Evolutionary conservation across 1,140 invertebrate species (phyloP), one percentile per base, ranked within the genome.

Genomic region (Thaumetopoea pityocampa): DNA sequence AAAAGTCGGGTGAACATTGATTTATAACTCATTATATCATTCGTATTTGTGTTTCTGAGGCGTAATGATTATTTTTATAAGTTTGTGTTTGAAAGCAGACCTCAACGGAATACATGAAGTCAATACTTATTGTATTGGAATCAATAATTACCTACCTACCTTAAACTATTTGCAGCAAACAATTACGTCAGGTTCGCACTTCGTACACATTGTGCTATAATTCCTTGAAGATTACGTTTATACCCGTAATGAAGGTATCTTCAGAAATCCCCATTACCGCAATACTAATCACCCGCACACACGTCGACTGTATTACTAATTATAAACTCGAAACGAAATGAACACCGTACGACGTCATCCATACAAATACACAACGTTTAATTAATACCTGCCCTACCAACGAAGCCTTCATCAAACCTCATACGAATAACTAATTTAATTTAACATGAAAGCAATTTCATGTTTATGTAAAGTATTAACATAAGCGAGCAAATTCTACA

Each of bases 391-490:
- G 48, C 24, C 38, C 12, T 26, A 36, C 16, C 41, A 37, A n/a
- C 28, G 15, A 17, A 49, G 50, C 51, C 51, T 48, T 58, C 52
- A 55, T 64, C 63, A 67, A 59, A 57, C 52, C 50, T 47, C 50
- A 57, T 62, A 65, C 64, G 61, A 63, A 69, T 65, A 61, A 57
- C 38, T 64, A 69, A 69, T 69, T 69, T 63, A 69, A 73, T 73
- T 66, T 54, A 52, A 59, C 61, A 59, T 54, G 59, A 67, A 68
- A 68, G 63, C 63, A 65, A 68, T 66, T 66, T 68, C 52, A 44
- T 68, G 51, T 64, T 54, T 29, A 30, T 32, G 47, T 53, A 59
- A 64, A 64, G 56, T 53, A 54, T 56, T 55, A 52, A 49, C 44
- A 38, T 37, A n/a, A n/a, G 49, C 43, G 32, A 47, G 44, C 50